Percentiles rank a stretch among this genome's conserved stretches.
phyloP scores from a whole-genome alignment of 2,113 vertebrate genomes.

The Nothoprocta pentlandii region DNA sequence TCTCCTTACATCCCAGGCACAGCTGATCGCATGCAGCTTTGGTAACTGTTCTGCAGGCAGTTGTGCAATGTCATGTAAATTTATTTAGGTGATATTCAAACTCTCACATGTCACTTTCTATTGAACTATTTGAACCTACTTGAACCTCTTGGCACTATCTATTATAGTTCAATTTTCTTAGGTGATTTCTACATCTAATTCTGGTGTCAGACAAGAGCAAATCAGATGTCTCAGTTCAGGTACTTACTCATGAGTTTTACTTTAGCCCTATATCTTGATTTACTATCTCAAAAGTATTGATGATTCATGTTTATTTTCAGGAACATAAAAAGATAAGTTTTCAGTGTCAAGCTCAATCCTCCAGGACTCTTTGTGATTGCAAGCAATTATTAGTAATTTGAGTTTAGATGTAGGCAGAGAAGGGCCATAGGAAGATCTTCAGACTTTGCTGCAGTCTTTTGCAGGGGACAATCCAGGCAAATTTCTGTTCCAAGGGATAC shows the following conservation, averaged over 20 bases:
- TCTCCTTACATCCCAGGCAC: rapidly evolving
- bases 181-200: neutral
- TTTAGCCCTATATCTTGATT: neutral
- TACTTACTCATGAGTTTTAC: neutral
- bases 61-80: rapidly evolving
- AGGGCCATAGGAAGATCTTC: neutral
- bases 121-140: neutral
- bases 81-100: neutral
- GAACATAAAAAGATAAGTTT: neutral
- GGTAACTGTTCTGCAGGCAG: neutral
- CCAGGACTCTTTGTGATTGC: neutral
- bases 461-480: neutral
- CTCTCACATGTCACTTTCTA: neutral
- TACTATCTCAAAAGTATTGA: neutral
- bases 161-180: neutral
- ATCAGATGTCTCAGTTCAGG: neutral
- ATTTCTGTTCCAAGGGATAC: neutral
- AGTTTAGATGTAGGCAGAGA: neutral
- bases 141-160: neutral
- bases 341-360: neutral
- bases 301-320: neutral
- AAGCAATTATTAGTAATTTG: neutral
- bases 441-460: neutral
- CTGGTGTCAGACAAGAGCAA: neutral
- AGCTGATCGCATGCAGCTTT: neutral